Base-by-base conservation (phyloP, 1,140 invertebrate genomes). In the Chrysopa pallens region DNA sequence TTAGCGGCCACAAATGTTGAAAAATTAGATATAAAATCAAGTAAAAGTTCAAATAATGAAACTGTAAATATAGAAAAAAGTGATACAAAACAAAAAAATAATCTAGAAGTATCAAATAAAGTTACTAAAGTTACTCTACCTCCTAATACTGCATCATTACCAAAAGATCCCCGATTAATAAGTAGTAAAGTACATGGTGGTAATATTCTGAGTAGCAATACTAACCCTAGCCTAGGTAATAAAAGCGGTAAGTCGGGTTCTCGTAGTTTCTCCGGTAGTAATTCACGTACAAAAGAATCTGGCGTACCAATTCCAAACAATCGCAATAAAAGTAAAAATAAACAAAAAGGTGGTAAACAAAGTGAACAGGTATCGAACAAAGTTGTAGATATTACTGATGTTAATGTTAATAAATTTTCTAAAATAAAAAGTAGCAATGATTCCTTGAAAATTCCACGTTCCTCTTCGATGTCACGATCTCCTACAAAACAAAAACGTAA, bases 41-140 rank as follows among this genome's bases (percentile, higher is more conserved):
- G 8, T 9, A 33, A 33, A 33, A 33, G 8, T 74, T 27, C 51
- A 78, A 31, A 58, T 73, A 43, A 57, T 62, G 4, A 62, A 69
- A 54, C 55, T 67, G 58, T 52, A 61, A 54, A 44, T 64, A 54
- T 48, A 39, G 38, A 52, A 48, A 31, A 29, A 36, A 42, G 39
- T 42, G 33, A 35, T 38, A 44, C 31, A 43, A 33, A 33, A 33
- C 31, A 33, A 9, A 33, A 33, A 33, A 33, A 9, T 9, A 33
- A 33, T 12, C 31, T 9, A 2, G n/a, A 9, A 9, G 31, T 12
- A 12, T 33, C 31, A 12, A 12, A 33, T 12, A 11, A 9, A 12
- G 6, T 33, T 11, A 57, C 47, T 58, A 60, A 58, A 53, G 40
- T 44, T 45, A 49, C 52, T 52, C 51, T 51, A 49, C 50, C 50